These are phyloP conservation scores for Tetropium fuscum DNA, from an alignment of 2,888 invertebrate genomes.

Conservation along the genomic window DNA sequence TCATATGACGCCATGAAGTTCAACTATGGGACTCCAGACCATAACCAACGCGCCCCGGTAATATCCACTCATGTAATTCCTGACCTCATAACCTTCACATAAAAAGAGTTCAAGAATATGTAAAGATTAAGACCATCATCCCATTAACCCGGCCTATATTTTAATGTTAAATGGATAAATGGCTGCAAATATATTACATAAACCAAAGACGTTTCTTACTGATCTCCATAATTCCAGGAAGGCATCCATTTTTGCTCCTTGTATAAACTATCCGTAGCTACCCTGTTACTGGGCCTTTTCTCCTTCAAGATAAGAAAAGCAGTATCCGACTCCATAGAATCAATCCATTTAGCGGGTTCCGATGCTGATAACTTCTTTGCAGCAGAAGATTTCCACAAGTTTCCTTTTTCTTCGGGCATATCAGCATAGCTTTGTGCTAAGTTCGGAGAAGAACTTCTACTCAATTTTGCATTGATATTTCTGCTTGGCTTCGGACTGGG, in stretches of 20 bases:
- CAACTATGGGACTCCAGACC: no score
- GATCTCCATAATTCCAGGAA: constrained; percentile 33
- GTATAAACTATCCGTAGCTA: constrained; percentile 45
- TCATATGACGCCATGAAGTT: no score
- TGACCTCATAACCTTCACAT: no score
- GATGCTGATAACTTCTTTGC: constrained; percentile 11
- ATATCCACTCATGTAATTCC: no score
- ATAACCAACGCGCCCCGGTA: no score
- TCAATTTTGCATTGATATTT: neutral
- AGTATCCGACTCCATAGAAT: constrained; percentile 37
- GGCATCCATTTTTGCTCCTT: constrained; percentile 46
- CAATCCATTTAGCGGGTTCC: constrained; percentile 10
- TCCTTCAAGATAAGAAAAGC: constrained; percentile 55
- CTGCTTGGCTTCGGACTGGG: neutral
- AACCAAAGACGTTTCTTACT: neutral
- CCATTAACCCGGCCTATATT: no score
- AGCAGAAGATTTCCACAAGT: neutral
- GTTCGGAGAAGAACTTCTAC: neutral
- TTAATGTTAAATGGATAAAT: neutral
- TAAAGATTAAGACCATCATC: no score
- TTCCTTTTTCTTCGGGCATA: neutral
- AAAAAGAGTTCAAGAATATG: no score
- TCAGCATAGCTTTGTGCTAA: neutral
- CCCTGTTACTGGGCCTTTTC: constrained; percentile 25
- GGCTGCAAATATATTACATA: neutral